Base-by-base conservation (phyloP, 2,888 invertebrate species). In the Drosophila diplacantha region DNA sequence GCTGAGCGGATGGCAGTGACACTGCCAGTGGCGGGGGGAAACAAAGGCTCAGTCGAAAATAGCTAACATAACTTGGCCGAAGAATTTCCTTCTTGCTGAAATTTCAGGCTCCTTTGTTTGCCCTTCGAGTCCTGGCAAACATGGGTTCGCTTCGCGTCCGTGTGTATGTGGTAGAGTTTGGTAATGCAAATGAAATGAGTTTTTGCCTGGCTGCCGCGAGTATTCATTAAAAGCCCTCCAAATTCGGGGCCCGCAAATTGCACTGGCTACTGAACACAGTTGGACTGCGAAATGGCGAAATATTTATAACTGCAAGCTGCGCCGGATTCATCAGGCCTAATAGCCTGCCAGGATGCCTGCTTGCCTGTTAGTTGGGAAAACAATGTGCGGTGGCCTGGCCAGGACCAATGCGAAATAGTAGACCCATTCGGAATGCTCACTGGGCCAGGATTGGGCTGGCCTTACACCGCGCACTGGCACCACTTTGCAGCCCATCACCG, bases 241-340 rank as follows among this genome's bases (percentile, higher is more conserved):
- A 24, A 57, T 49, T 57, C 22, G 51, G 35, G 41, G 24, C 57
- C 66, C 75, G 67, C 75, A 75, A 77, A 81, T 78, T 72, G 81
- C 69, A 41, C 50, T 31, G 29, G 62, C 51, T 38, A 41, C 49
- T 54, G 52, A 53, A 11, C 66, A 14, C 59, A 44, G 31, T 41
- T 50, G 41, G 47, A 66, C 58, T 47, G 65, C 47, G 35, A 66
- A 66, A 66, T 59, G 52, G 44, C 59, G 58, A 66, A 66, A 66
- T 66, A 66, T 66, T 66, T 66, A 66, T 59, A 66, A 37, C 58
- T 50, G 61, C 61, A 61, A 70, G 61, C 70, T 61, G 32, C 37
- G 47, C 53, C 63, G 62, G 69, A 75, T 74, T 78, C 79, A 78
- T 81, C 65, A 71, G 64, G 47, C 41, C 72, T 75, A 75, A 81